A percentile compares a stretch with the other conserved stretches of the same genome.
phyloP scores from a whole-genome alignment of 2,113 vertebrate species.

The Hylia prasina region DNA sequence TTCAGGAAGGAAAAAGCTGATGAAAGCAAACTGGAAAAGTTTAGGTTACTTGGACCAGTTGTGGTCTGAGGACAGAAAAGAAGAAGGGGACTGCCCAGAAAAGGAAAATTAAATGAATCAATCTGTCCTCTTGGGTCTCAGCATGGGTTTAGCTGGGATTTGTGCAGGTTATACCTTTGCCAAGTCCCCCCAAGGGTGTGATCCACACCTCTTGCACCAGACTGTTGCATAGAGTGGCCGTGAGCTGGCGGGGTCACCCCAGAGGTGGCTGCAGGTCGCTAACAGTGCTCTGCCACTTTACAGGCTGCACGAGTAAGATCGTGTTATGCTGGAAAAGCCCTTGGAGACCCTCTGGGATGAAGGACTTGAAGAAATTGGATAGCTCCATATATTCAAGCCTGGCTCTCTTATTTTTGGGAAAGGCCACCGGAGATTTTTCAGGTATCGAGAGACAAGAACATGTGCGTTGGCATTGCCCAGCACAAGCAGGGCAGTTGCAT shows the following conservation, averaged over 20 bases:
- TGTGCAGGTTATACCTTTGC: neutral
- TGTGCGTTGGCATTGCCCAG: accelerated
- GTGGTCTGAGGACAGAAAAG: neutral
- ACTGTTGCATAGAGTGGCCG: neutral
- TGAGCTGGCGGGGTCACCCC: neutral
- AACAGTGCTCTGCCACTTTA: slow-evolving; percentile 21
- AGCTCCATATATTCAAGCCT: neutral
- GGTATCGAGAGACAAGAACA: neutral
- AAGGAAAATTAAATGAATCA: neutral
- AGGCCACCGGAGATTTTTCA: neutral
- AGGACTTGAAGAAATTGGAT: neutral
- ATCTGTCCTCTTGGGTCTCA: neutral
- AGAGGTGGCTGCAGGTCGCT: neutral
- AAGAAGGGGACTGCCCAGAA: neutral
- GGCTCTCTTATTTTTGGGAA: neutral
- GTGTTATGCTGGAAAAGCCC: neutral
- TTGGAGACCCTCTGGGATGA: slow-evolving; percentile 3
- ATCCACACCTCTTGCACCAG: neutral
- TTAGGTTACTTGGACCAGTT: neutral
- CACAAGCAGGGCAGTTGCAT: neutral
- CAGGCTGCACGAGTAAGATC: neutral
- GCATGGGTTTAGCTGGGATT: neutral
- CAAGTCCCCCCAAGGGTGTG: neutral
- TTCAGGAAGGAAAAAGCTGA: neutral
- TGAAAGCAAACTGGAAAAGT: neutral